Base-by-base conservation (phyloP, 2,888 invertebrate genomes). In the Tetragonula carbonaria region DNA sequence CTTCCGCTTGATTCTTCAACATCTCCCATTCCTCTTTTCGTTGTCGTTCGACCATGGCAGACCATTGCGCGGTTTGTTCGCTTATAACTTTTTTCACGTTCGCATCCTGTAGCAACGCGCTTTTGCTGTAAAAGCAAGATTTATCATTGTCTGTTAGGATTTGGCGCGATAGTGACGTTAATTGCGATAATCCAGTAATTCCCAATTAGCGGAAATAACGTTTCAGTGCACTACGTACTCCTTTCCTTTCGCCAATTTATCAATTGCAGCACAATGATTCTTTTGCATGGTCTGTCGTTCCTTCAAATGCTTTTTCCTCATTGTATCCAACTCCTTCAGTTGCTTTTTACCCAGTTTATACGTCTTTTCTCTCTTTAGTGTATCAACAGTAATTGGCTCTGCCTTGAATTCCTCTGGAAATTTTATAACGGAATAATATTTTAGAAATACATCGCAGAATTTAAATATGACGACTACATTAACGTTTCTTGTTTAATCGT, bases 1-100 rank as follows among this genome's bases (percentile, higher is more conserved):
- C 95, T 72, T 95, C 93, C 68, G 96, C 95, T 86, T 97, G 96
- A 62, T 93, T 93, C 91, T 96, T 96, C 90, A 95, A 93, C 90
- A 96, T 90, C 87, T 96, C 96, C 95, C 96, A 96, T 92, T 96
- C 96, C 89, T 96, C 94, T 79, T 94, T 95, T 13, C 93, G 92
- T 45, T 95, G 96, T 50, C 95, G 93, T 79, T 95, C 94, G 84
- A 96, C 94, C 95, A 96, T 95, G 13, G 95, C 95, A 0, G 96
- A 96, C 96, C 96, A 97, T 91, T 96, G 96, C 72, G 95, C 94
- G 59, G 96, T 96, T 93, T 97, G 97, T 63, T 96, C 96, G 76
- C 94, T 95, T 50, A 97, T 96, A 78, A 96, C 90, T 87, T 94
- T 93, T 77, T 95, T 94, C 65, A 95, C 91, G 80, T 91, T 92